These are phyloP conservation scores for Noctua janthina DNA, from an alignment of 2,888 invertebrate species.

Conservation along the genomic window DNA sequence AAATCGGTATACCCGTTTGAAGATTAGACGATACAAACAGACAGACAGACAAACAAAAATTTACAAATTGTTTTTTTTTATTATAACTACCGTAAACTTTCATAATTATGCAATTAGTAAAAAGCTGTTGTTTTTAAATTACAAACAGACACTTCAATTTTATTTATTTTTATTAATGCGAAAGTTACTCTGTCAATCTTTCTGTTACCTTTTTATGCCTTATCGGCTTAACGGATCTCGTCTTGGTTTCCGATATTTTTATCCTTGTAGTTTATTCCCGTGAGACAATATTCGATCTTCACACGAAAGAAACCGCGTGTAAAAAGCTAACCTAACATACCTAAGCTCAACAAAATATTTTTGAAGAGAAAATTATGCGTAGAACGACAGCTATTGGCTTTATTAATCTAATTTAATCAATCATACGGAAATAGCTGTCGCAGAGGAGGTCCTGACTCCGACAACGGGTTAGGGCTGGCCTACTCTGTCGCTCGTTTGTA, in stretches of 20 bases:
- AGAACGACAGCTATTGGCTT: neutral
- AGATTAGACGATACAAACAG: too few species aligned
- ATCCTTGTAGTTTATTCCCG: neutral
- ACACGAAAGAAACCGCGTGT: neutral
- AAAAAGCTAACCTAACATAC: neutral
- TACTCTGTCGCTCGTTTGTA: conserved; percentile 38
- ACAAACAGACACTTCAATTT: too few species aligned
- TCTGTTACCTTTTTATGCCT: neutral
- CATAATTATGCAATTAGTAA: too few species aligned
- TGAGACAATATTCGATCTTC: neutral
- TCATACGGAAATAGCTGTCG: conserved; percentile 21
- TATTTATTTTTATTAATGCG: too few species aligned
- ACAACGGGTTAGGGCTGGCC: conserved; percentile 23
- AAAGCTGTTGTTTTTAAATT: too few species aligned
- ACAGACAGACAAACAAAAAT: too few species aligned
- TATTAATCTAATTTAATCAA: conserved; percentile 23
- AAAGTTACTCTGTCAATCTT: neutral
- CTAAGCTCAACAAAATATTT: too few species aligned
- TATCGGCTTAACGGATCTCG: neutral
- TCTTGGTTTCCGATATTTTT: neutral
- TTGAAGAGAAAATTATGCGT: neutral
- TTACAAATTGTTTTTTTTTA: too few species aligned
- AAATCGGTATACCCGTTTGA: too few species aligned
- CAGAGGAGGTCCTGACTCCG: conserved; percentile 19
- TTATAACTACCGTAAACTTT: too few species aligned